A percentile compares a stretch with the other conserved stretches of the same genome.
Evolutionary conservation across 1,140 invertebrate genomes (phyloP).

Genomic region (Lordiphosa clarofinis): DNA sequence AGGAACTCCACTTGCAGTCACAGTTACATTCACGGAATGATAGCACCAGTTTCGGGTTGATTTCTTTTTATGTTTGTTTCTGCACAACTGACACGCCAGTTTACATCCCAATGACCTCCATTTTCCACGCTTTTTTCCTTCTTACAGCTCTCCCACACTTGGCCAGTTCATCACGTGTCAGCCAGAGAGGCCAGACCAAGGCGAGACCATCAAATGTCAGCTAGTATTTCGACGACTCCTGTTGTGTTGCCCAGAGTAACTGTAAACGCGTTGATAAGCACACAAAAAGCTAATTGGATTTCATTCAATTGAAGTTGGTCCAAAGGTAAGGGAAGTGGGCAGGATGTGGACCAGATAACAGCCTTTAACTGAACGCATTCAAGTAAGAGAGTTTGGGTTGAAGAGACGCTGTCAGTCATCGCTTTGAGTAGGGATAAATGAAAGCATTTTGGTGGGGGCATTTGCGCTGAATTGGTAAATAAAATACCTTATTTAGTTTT

Average conservation of each 20-base stretch:
- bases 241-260: conserved; percentile 35
- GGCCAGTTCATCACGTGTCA: conserved; percentile 61
- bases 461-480: background rate
- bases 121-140: conserved; percentile 5
- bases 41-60: conserved; percentile 3
- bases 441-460: too few species aligned
- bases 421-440: background rate
- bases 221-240: conserved; percentile 49
- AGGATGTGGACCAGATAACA: background rate
- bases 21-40: conserved; percentile 16
- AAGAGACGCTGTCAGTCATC: background rate
- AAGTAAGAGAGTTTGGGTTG: background rate
- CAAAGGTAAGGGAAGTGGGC: background rate
- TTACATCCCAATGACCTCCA: conserved; percentile 33
- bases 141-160: background rate
- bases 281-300: conserved; percentile 69
- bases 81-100: conserved; percentile 32
- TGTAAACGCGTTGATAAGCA: conserved; percentile 63
- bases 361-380: conserved; percentile 6
- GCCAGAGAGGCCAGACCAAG: conserved; percentile 14
- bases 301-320: conserved; percentile 36
- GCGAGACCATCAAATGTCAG: conserved; percentile 59
- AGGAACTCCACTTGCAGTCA: conserved; percentile 27
- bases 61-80: conserved; percentile 11
- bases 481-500: background rate